Evolutionary conservation across 30 jellyfish, hydroid and myxozoan genomes (phyloP).

Genomic region (Chrysaora quinquecirrha): DNA sequence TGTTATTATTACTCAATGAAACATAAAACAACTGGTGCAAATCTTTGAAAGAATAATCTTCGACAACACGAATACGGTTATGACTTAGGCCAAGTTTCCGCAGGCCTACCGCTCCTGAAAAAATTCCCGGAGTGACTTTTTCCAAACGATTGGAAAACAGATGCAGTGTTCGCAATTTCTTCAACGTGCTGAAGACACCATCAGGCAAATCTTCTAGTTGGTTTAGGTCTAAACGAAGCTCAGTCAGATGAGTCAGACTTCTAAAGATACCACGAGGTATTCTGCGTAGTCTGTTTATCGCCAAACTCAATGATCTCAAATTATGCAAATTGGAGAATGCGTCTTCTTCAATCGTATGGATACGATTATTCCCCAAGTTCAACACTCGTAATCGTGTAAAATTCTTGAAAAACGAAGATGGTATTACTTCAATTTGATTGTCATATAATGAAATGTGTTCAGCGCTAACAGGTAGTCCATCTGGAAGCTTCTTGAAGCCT

Average conservation of each 20-base stretch:
- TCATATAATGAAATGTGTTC: constrained; percentile 80
- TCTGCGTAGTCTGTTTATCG: constrained; percentile 66
- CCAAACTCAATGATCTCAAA: constrained; percentile 75
- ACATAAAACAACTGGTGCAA: constrained; percentile 52
- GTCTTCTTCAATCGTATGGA: constrained; percentile 71
- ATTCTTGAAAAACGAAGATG: constrained; percentile 53
- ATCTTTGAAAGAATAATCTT: constrained; percentile 51
- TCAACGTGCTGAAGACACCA: constrained; percentile 48
- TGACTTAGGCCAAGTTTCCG: constrained; percentile 72
- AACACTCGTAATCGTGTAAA: constrained; percentile 59
- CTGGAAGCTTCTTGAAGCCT: constrained; percentile 60
- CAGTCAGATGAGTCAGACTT: constrained; percentile 73
- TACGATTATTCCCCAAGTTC: constrained; percentile 57
- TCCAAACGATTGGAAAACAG: constrained; percentile 73
- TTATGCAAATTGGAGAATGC: constrained; percentile 56
- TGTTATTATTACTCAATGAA: constrained; percentile 67
- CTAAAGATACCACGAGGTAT: constrained; percentile 61
- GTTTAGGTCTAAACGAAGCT: constrained; percentile 83
- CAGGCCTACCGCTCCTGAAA: constrained; percentile 40
- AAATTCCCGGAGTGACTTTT: constrained; percentile 2
- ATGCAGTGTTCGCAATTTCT: constrained; percentile 45
- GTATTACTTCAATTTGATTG: constrained; percentile 46
- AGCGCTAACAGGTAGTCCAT: constrained; percentile 60
- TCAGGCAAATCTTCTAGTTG: constrained; percentile 50
- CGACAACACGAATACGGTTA: constrained; percentile 54